A percentile compares a stretch with the other conserved stretches of the same genome.
phyloP scores from a whole-genome alignment of 2,888 invertebrate genomes.

The Lasius fuliginosus region DNA sequence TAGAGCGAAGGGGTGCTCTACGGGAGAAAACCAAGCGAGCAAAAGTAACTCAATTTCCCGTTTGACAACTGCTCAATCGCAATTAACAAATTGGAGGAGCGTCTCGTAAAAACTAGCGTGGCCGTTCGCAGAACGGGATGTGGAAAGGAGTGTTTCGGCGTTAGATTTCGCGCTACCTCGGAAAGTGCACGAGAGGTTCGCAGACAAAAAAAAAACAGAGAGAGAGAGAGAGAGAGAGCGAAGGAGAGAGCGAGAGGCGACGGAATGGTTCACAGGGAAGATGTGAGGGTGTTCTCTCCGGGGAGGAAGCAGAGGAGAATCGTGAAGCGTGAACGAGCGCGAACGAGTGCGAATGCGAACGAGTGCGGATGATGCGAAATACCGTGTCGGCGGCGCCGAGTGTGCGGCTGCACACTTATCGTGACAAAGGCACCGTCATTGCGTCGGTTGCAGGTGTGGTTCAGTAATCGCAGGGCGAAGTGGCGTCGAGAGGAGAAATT shows the following conservation, averaged over 20 bases:
- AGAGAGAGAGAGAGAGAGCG: slow-evolving; percentile 4
- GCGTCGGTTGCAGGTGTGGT: slow-evolving; percentile 95
- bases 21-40: slow-evolving; percentile 47
- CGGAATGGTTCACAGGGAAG: slow-evolving; percentile 27
- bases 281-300: slow-evolving; percentile 41
- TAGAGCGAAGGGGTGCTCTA: slow-evolving; percentile 18
- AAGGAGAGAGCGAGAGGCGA: slow-evolving; percentile 43
- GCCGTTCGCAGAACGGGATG: slow-evolving; percentile 59
- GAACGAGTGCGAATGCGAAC: slow-evolving; percentile 63
- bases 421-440: slow-evolving; percentile 74
- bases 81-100: slow-evolving; percentile 79
- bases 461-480: slow-evolving; percentile 99
- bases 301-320: slow-evolving; percentile 54
- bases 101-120: slow-evolving; percentile 72
- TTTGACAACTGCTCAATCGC: slow-evolving; percentile 81
- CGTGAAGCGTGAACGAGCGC: slow-evolving; percentile 39
- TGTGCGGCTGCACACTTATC: slow-evolving; percentile 70
- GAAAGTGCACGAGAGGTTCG: slow-evolving; percentile 52
- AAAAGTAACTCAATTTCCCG: slow-evolving; percentile 78
- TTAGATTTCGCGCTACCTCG: slow-evolving; percentile 64
- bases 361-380: slow-evolving; percentile 72
- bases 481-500: slow-evolving; percentile 99
- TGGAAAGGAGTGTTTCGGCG: slow-evolving; percentile 68
- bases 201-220: neutral
- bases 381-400: slow-evolving; percentile 64